Evolutionary conservation across 2,113 vertebrate species (phyloP).

Genomic region (Eulemur rufifrons): DNA sequence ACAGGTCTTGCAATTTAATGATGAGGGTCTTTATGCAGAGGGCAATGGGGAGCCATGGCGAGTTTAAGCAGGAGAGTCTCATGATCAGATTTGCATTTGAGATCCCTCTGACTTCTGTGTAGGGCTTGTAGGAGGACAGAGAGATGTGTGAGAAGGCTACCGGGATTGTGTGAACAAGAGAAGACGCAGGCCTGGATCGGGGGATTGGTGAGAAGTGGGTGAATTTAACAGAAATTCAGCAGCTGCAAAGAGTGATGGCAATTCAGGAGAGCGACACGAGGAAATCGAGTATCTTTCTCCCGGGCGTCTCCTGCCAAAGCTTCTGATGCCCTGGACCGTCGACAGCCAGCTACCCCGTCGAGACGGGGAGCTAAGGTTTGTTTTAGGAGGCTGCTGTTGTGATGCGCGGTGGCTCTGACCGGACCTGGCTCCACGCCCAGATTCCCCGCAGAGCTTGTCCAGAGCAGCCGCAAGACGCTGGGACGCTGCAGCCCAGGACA

Average conservation of each 20-base stretch:
- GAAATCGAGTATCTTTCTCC: too few relatives aligned
- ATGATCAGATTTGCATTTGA: neutral
- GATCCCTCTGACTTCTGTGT: neutral
- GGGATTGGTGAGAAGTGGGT: neutral
- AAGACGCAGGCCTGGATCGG: accelerated
- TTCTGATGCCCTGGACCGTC: too few relatives aligned
- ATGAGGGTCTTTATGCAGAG: neutral
- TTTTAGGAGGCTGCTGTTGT: neutral
- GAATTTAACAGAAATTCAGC: neutral
- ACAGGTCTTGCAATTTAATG: neutral
- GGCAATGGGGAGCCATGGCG: neutral
- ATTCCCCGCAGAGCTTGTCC: neutral
- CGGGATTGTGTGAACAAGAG: neutral
- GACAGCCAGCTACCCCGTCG: neutral
- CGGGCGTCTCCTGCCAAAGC: neutral
- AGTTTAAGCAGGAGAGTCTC: neutral
- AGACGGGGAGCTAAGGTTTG: neutral
- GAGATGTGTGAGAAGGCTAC: neutral
- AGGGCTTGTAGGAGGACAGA: neutral
- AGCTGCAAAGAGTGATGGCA: neutral
- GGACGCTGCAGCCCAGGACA: neutral
- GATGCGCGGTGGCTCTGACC: too few relatives aligned
- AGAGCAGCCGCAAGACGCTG: neutral
- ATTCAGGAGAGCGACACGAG: neutral
- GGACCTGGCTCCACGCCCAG: neutral